phyloP scores from a whole-genome alignment of 2,113 vertebrate species.

The Dicentrarchus labrax region DNA sequence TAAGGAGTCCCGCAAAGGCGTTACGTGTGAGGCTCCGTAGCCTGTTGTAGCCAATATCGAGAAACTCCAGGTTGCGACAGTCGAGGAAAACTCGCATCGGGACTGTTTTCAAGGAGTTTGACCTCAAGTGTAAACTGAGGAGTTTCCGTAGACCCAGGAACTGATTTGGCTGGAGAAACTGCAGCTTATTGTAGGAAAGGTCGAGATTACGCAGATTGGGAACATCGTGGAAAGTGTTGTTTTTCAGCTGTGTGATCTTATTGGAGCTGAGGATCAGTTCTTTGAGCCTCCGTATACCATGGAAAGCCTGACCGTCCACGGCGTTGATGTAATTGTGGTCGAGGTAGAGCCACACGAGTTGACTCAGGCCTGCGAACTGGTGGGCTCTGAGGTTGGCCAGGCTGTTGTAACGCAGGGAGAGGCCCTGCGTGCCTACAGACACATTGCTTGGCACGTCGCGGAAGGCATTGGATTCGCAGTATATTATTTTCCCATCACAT shows the following conservation, averaged over 20 bases:
- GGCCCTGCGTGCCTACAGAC: conserved; percentile 94
- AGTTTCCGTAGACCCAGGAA: conserved; percentile 95
- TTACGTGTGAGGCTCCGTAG: conserved; percentile 95
- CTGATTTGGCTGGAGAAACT: conserved; percentile 90
- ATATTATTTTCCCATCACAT: conserved; percentile 98
- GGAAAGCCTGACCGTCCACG: conserved; percentile 94
- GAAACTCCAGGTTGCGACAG: conserved; percentile 96
- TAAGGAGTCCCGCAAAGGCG: conserved; percentile 94
- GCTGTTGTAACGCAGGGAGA: conserved; percentile 98
- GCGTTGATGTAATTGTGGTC: conserved; percentile 96
- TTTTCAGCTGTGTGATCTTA: conserved; percentile 92
- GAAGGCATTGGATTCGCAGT: conserved; percentile 97
- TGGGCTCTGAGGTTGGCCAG: conserved; percentile 91
- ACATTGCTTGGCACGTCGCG: conserved; percentile 95
- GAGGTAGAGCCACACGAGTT: conserved; percentile 98
- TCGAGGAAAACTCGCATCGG: conserved; percentile 96
- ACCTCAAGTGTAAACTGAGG: conserved; percentile 94
- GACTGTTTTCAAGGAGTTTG: conserved; percentile 93
- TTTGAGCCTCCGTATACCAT: conserved; percentile 94
- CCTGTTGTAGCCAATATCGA: conserved; percentile 97
- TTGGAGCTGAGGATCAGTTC: conserved; percentile 98
- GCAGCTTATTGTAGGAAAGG: conserved; percentile 97
- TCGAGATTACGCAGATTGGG: conserved; percentile 98
- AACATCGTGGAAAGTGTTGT: conserved; percentile 93
- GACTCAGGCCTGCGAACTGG: conserved; percentile 95